phyloP scores from a whole-genome alignment of 2,113 vertebrate species.

The Clinocottus analis region DNA sequence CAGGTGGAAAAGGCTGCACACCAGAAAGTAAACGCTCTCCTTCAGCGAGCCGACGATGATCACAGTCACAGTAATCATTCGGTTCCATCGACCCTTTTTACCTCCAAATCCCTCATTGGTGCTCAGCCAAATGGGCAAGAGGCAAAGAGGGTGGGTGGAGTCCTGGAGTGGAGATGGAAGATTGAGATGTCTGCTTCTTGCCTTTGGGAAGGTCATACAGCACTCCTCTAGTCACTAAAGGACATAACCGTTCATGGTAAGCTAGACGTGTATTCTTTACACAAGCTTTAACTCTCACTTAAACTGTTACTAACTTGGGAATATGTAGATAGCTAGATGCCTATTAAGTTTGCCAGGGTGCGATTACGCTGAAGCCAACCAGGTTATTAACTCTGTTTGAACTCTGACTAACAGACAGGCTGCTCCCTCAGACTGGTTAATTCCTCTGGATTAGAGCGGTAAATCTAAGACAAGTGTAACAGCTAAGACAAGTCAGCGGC shows the following conservation, averaged over 20 bases:
- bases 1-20: not conserved
- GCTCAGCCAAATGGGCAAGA: slow-evolving; percentile 31
- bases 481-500: slow-evolving; percentile 15
- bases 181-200: slow-evolving; percentile 47
- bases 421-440: slow-evolving; percentile 46
- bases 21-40: slow-evolving; percentile 35
- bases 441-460: slow-evolving; percentile 56
- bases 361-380: slow-evolving; percentile 34
- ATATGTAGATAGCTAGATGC: slow-evolving; percentile 30
- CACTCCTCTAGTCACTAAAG: not conserved
- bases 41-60: slow-evolving; percentile 43
- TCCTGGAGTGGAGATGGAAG: not conserved
- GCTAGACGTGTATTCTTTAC: not conserved
- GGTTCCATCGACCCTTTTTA: slow-evolving; percentile 23
- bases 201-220: slow-evolving; percentile 40
- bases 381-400: slow-evolving; percentile 49
- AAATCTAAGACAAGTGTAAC: slow-evolving; percentile 47
- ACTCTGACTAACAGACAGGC: slow-evolving; percentile 43
- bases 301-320: slow-evolving; percentile 28
- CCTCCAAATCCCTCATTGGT: slow-evolving; percentile 33
- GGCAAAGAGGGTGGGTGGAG: slow-evolving; percentile 1
- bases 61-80: slow-evolving; percentile 64
- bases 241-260: not conserved
- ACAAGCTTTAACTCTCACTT: slow-evolving; percentile 27
- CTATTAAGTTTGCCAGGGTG: slow-evolving; percentile 41